Evolutionary conservation across 1,140 invertebrate genomes (phyloP), one percentile per base, ranked within the genome.

Genomic region (Ceratoteleas bidentatus): DNA sequence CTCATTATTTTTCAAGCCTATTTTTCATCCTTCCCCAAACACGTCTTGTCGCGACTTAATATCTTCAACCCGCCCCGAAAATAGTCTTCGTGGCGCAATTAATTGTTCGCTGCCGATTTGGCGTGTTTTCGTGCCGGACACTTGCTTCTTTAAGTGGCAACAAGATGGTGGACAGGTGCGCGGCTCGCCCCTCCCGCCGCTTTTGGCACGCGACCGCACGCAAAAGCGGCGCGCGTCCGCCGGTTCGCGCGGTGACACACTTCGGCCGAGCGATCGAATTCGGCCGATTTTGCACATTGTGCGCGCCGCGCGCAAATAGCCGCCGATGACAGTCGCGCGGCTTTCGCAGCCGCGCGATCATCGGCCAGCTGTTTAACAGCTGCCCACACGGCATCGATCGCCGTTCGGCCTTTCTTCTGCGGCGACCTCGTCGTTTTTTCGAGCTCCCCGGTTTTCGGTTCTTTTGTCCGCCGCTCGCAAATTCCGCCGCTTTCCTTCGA

Each of bases 321-420:
- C 53, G 45, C 33, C 40, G 60, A 64, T 64, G 52, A 64, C 70
- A 64, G 40, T 49, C 13, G 57, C 57, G 49, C 36, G 15, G 34
- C 36, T 34, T 34, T 43, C 40, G 40, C n/a, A 43, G 11, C 15
- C 24, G 34, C n/a, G 13, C 57, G 43, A 53, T 49, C 64, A 68
- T 68, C 40, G 24, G 60, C 74, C 74, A 69, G 74, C 74, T 69
- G 74, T 62, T 69, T 57, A 69, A 77, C 74, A 77, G 57, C 74
- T 69, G 74, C 74, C 58, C 36, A n/a, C n/a, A n/a, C n/a, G n/a
- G n/a, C n/a, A n/a, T n/a, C n/a, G n/a, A n/a, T n/a, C n/a, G n/a
- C n/a, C n/a, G n/a, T n/a, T n/a, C n/a, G n/a, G n/a, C n/a, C n/a
- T n/a, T n/a, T n/a, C n/a, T n/a, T n/a, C n/a, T n/a, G n/a, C n/a